Percentiles rank a stretch among this genome's conserved stretches.
phyloP scores from a whole-genome alignment of 2,113 vertebrate genomes.

The Megaleporinus macrocephalus region DNA sequence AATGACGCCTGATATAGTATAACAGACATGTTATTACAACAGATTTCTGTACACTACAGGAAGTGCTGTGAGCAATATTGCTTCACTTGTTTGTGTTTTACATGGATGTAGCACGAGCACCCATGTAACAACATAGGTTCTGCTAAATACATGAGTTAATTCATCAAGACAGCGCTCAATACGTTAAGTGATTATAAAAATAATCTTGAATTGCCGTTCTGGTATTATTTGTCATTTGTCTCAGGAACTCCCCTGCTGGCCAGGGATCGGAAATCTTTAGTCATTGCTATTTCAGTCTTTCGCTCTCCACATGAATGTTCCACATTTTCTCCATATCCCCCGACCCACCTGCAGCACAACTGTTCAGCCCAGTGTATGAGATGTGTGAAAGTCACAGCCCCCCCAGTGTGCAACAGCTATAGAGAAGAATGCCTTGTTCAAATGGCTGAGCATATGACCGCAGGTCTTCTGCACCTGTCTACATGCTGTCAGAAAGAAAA shows the following conservation, averaged over 20 bases:
- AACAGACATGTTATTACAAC: too few relatives aligned
- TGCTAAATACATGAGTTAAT: not conserved
- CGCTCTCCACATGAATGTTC: slow-evolving; percentile 3
- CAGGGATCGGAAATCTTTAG: not conserved
- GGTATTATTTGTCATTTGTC: not conserved
- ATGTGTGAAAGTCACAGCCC: not conserved
- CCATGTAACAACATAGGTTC: too few relatives aligned
- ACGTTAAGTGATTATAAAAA: too few relatives aligned
- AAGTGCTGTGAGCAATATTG: too few relatives aligned
- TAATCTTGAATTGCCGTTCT: not conserved
- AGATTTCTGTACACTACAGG: too few relatives aligned
- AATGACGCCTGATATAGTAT: too few relatives aligned
- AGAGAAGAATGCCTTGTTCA: slow-evolving; percentile 15
- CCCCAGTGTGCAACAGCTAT: not conserved
- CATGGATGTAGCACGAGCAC: too few relatives aligned
- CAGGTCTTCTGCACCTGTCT: slow-evolving; percentile 41
- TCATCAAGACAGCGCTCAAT: not conserved
- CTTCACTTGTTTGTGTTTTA: too few relatives aligned
- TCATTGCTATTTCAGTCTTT: not conserved
- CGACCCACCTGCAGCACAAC: too few relatives aligned
- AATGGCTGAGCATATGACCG: slow-evolving; percentile 18
- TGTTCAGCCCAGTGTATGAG: not conserved
- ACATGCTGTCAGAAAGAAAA: slow-evolving; percentile 44
- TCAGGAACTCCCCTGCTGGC: not conserved
- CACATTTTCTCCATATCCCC: not conserved